Evolutionary conservation across 2,113 vertebrate species (phyloP).

Genomic region (Coracopsis vasa): DNA sequence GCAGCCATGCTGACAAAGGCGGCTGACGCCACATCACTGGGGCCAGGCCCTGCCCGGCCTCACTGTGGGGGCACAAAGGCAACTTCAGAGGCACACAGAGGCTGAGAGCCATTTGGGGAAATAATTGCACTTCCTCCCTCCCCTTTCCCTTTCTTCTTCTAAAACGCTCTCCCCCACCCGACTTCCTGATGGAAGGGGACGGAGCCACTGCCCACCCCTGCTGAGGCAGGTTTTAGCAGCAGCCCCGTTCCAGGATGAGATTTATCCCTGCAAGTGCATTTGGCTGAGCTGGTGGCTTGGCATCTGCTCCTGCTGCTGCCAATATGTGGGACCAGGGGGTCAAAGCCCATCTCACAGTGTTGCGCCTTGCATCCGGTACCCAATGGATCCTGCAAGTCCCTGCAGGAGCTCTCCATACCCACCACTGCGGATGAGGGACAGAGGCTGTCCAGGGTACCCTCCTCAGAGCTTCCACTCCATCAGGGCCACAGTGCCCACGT

Average conservation of each 20-base stretch:
- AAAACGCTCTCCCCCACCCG: background rate
- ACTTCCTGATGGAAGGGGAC: background rate
- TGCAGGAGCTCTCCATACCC: fast-evolving
- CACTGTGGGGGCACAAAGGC: background rate
- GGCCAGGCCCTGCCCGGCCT: background rate
- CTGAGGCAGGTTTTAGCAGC: background rate
- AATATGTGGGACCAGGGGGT: fast-evolving
- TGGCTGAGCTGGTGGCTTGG: background rate
- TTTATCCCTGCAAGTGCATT: background rate
- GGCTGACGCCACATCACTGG: background rate
- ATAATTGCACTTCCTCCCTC: conserved; percentile 20
- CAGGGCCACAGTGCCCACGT: fast-evolving
- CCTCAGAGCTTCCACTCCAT: background rate
- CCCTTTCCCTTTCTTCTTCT: conserved; percentile 19
- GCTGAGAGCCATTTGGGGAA: background rate
- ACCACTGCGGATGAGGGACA: background rate
- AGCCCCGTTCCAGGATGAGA: fast-evolving
- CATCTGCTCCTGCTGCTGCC: background rate
- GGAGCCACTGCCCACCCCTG: fast-evolving
- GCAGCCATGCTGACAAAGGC: background rate
- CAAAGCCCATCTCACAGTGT: background rate
- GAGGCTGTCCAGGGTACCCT: background rate
- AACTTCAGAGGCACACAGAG: background rate
- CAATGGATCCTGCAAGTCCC: background rate
- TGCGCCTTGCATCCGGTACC: background rate